These are phyloP conservation scores for Rhamnusium bicolor DNA, from an alignment of 2,888 invertebrate genomes.

Conservation along the genomic window DNA sequence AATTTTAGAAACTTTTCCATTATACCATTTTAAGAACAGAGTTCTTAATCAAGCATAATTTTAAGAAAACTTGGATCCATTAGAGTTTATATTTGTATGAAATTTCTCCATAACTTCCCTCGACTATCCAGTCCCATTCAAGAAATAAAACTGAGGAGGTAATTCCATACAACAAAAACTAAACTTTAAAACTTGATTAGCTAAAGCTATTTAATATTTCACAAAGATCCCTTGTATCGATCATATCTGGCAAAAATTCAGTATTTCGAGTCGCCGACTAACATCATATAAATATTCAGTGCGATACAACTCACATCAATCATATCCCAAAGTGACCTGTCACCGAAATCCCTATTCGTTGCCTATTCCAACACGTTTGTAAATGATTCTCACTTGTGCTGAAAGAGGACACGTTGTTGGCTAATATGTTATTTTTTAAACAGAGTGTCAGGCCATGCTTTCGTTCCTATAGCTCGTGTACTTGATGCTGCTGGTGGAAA, in stretches of 20 bases:
- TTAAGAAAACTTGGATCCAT: no score
- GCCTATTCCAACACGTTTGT: neutral
- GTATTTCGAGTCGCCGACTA: neutral
- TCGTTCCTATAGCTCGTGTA: neutral
- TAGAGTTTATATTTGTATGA: no score
- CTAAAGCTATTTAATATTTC: slow-evolving; percentile 8
- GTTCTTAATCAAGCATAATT: no score
- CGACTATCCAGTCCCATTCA: neutral
- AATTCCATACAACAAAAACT: neutral
- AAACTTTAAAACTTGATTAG: neutral
- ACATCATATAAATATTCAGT: slow-evolving; percentile 65
- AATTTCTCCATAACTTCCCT: neutral
- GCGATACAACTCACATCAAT: slow-evolving; percentile 67
- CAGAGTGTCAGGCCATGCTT: neutral
- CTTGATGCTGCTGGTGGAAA: neutral
- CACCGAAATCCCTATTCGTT: slow-evolving; percentile 56
- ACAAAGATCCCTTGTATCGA: slow-evolving; percentile 7
- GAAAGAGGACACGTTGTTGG: slow-evolving; percentile 29
- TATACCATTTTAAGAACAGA: no score
- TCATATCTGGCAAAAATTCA: slow-evolving; percentile 15
- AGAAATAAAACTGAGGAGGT: neutral
- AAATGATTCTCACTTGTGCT: slow-evolving; percentile 18
- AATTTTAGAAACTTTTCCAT: no score
- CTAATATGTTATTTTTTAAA: slow-evolving; percentile 23
- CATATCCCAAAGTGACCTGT: slow-evolving; percentile 65